phyloP scores from a whole-genome alignment of 2,797 vertebrate species.

The Oreochromis grahami region DNA sequence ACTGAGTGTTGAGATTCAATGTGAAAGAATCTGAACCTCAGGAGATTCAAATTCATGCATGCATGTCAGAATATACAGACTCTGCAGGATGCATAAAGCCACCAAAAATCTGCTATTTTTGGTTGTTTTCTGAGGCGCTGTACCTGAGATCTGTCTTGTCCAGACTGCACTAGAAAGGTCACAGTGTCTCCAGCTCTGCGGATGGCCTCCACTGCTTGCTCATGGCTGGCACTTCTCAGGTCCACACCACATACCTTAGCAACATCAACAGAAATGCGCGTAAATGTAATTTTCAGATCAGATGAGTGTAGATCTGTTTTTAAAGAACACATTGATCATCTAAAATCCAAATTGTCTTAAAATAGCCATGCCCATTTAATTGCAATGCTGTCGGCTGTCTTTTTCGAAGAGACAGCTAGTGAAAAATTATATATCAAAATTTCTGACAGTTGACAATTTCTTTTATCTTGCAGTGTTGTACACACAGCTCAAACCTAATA shows the following conservation, averaged over 20 bases:
- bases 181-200: constrained; percentile 89
- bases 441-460: background rate
- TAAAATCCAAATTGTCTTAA: background rate
- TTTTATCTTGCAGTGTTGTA: background rate
- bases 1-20: background rate
- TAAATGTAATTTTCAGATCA: background rate
- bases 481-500: background rate
- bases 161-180: constrained; percentile 86
- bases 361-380: background rate
- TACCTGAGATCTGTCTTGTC: constrained; percentile 79
- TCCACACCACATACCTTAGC: constrained; percentile 89
- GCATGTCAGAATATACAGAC: background rate
- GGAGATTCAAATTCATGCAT: background rate
- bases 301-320: background rate
- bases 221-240: constrained; percentile 92
- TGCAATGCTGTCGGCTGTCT: background rate
- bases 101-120: background rate
- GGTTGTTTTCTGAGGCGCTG: background rate
- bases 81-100: background rate
- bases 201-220: constrained; percentile 95
- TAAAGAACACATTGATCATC: background rate
- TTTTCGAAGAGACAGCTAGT: background rate
- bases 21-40: background rate
- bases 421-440: background rate
- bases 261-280: background rate